phyloP scores from a whole-genome alignment of 2,797 vertebrate genomes.

The Adrianichthys oophorus region DNA sequence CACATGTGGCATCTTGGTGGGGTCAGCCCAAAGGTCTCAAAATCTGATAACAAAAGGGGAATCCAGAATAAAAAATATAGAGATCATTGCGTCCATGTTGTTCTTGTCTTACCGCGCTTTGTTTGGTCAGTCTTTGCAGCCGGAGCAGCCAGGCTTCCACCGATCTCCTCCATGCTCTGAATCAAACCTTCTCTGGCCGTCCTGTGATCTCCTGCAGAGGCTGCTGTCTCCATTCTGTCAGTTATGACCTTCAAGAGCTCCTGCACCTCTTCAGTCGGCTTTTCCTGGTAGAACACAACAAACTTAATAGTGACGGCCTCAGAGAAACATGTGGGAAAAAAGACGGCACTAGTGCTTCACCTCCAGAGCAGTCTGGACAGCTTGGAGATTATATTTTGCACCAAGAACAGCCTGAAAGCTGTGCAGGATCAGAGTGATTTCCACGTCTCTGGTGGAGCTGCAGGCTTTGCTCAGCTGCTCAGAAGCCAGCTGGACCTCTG shows the following conservation, averaged over 20 bases:
- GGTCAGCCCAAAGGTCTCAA: slow-evolving; percentile 82
- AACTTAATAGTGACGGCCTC: background rate
- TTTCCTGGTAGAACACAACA: slow-evolving; percentile 56
- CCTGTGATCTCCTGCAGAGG: slow-evolving; percentile 51
- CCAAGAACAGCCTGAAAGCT: slow-evolving; percentile 86
- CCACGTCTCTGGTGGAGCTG: slow-evolving; percentile 61
- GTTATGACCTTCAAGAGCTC: slow-evolving; percentile 76
- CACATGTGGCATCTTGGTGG: slow-evolving; percentile 85
- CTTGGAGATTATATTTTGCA: slow-evolving; percentile 60
- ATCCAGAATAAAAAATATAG: background rate
- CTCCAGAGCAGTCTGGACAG: slow-evolving; percentile 78
- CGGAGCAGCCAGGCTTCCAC: slow-evolving; percentile 62
- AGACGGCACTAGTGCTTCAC: slow-evolving; percentile 57
- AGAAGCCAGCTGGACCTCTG: slow-evolving; percentile 79
- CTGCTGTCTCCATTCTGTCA: slow-evolving; percentile 80
- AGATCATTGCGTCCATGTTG: background rate
- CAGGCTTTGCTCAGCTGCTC: slow-evolving; percentile 71
- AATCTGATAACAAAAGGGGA: slow-evolving; percentile 48
- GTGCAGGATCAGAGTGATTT: slow-evolving; percentile 82
- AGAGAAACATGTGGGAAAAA: background rate
- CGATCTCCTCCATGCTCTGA: slow-evolving; percentile 74
- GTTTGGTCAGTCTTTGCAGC: slow-evolving; percentile 43
- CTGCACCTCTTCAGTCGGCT: slow-evolving; percentile 79
- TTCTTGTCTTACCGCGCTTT: slow-evolving; percentile 44
- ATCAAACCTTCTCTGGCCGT: slow-evolving; percentile 73